Percentiles rank a stretch among this genome's conserved stretches.
Conservation (phyloP, 1,140 invertebrate species). For the Aporrectodea caliginosa region DNA sequence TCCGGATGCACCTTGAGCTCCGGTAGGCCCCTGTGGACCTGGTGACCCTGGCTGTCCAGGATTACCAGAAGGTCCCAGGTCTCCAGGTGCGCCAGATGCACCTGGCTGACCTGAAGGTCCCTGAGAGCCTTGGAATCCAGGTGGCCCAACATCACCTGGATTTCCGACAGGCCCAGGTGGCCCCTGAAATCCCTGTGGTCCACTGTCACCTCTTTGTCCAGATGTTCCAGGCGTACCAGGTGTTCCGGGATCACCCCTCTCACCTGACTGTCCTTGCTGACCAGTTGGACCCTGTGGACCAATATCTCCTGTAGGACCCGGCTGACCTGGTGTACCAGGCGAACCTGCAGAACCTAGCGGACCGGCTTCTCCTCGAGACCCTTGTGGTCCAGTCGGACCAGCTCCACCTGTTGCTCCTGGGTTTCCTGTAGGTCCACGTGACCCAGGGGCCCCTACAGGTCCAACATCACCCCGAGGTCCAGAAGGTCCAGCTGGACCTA, state of each 20-base stretch:
- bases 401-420: not conserved
- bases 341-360: not conserved
- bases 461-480: conserved; percentile 27
- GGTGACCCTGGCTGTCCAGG: not conserved
- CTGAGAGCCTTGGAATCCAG: not conserved
- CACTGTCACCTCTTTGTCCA: conserved; percentile 12
- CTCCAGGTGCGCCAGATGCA: conserved; percentile 12
- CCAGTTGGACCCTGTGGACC: not conserved
- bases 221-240: conserved; percentile 13
- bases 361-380: not conserved
- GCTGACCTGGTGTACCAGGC: conserved; percentile 15
- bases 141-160: not conserved
- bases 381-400: not conserved
- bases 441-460: not conserved
- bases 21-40: conserved; percentile 8
- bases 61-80: conserved; percentile 14
- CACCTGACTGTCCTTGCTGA: not conserved
- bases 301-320: not conserved
- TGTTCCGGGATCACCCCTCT: not conserved
- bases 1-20: not conserved
- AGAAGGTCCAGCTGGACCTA: conserved; percentile 26
- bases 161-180: not conserved
- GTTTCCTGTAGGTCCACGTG: not conserved
- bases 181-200: not conserved
- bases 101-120: conserved; percentile 18